Percentiles rank a stretch among this genome's conserved stretches.
Conservation (phyloP, 2,797 vertebrate genomes). For the Gymnothorax reevesii region DNA sequence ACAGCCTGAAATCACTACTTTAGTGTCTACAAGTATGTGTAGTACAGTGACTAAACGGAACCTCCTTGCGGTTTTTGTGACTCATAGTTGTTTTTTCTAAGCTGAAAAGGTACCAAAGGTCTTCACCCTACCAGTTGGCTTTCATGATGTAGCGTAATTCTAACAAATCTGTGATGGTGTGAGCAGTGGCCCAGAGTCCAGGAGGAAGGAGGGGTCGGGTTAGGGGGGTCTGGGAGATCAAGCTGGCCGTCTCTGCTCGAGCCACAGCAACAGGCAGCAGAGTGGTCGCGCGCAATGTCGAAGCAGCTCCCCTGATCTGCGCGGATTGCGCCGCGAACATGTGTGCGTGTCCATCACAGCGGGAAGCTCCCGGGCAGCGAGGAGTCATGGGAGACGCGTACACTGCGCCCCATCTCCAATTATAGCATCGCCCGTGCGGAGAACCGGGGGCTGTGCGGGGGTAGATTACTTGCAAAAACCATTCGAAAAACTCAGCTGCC, state of each 20-base stretch:
- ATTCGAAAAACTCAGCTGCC: conserved; percentile 46
- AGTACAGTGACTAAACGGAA: not conserved
- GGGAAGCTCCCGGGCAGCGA: conserved; percentile 59
- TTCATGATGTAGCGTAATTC: no score
- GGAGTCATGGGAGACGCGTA: conserved; percentile 74
- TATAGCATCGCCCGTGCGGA: conserved; percentile 69
- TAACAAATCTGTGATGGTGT: no score
- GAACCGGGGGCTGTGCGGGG: conserved; percentile 41
- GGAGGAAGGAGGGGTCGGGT: not conserved
- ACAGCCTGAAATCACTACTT: not conserved
- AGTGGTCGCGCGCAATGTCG: not conserved
- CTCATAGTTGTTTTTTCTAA: not conserved
- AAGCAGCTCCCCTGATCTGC: not conserved
- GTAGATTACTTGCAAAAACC: conserved; percentile 47
- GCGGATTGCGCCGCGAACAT: conserved; percentile 48
- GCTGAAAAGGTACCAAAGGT: not conserved
- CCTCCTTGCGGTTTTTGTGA: not conserved
- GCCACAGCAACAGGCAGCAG: conserved; percentile 16
- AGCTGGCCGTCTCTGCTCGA: not conserved
- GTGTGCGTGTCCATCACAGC: conserved; percentile 74
- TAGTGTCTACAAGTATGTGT: not conserved
- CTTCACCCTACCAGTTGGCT: no score
- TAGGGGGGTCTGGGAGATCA: not conserved
- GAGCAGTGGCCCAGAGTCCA: not conserved
- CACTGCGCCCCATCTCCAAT: conserved; percentile 73